These are phyloP conservation scores for Saccopteryx bilineata DNA, from an alignment of 2,113 vertebrate genomes.

Conservation along the genomic window DNA sequence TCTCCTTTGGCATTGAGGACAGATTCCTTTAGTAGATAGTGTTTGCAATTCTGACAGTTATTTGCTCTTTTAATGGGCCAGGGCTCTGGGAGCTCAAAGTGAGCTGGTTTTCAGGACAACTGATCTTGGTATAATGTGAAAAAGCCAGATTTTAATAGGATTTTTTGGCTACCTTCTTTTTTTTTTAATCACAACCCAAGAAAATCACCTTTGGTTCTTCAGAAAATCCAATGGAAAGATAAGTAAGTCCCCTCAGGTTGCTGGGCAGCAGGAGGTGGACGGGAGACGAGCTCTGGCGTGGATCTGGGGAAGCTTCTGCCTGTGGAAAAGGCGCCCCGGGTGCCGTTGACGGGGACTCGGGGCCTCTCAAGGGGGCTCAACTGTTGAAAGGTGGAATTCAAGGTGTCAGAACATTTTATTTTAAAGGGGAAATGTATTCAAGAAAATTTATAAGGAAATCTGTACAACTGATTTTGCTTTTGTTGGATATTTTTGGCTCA, in stretches of 20 bases:
- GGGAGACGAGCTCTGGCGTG: not conserved
- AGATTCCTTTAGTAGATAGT: conserved; percentile 40
- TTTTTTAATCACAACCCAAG: conserved; percentile 52
- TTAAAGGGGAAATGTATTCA: not conserved
- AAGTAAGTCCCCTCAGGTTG: conserved; percentile 59
- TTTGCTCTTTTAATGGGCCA: conserved; percentile 40
- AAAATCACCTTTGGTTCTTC: not conserved
- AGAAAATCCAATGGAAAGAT: conserved; percentile 61
- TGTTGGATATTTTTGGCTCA: not conserved
- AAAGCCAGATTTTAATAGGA: conserved; percentile 67
- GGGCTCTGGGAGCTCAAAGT: not conserved
- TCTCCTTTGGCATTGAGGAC: not conserved
- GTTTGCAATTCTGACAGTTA: not conserved
- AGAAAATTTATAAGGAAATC: conserved; percentile 23
- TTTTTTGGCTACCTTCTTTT: conserved; percentile 32
- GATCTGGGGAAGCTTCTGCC: not conserved
- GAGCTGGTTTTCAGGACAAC: conserved; percentile 26
- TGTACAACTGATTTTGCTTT: not conserved
- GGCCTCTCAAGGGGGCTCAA: not conserved
- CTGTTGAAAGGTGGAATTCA: not conserved
- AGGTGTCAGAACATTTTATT: conserved; percentile 3
- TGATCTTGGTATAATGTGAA: conserved; percentile 23
- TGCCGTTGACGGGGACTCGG: not conserved
- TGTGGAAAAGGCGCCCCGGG: not conserved
- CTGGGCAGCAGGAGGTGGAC: not conserved